Base-by-base conservation (phyloP, 2,113 vertebrate genomes). In the Zosterops borbonicus region DNA sequence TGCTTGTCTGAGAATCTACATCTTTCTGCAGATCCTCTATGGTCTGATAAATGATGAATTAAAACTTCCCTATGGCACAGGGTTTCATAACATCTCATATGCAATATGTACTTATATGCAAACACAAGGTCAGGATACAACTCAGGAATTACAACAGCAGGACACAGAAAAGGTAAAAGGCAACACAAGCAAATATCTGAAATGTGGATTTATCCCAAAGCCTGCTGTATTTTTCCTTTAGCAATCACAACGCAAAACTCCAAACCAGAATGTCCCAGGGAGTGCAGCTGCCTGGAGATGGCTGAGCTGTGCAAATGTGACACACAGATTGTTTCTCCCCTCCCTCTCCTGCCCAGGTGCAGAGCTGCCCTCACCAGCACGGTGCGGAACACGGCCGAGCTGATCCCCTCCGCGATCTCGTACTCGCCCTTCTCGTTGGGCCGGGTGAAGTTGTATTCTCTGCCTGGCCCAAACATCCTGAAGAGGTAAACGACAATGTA, bases 381-480 rank as follows among this genome's bases (percentile, higher is more conserved):
- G 0, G 98, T 98, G n/a, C 97, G 97, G 93, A 98, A 98, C 58
- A 98, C 98, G 7, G 98, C 97, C 0, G 98, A 98, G 29, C 98
- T 98, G 84, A 98, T 98, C 42, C 98, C 98, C 37, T 98, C 98
- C 0, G 98, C 98, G 1, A 98, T 98, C 90, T 98, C 98, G 18
- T 98, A 98, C 74, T 98, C 98, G 13, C 98, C 98, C 92, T 98
- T 98, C 31, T 98, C 98, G 5, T 98, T 98, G 21, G 98, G 98
- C 89, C 98, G 94, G 1, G 98, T 98, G 97, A 98, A 98, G 65
- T 98, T 98, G 62, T 98, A 98, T 46, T 98, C 98, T 76, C 98
- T 98, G 89, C 97, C 98, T 19, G 98, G 98, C 42, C 98, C 98
- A 91, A 98, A 98, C 98, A 98, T 98, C 76, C 98, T 98, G 97